phyloP scores from a whole-genome alignment of 2,888 invertebrate genomes.

The Campoletis raptor region DNA sequence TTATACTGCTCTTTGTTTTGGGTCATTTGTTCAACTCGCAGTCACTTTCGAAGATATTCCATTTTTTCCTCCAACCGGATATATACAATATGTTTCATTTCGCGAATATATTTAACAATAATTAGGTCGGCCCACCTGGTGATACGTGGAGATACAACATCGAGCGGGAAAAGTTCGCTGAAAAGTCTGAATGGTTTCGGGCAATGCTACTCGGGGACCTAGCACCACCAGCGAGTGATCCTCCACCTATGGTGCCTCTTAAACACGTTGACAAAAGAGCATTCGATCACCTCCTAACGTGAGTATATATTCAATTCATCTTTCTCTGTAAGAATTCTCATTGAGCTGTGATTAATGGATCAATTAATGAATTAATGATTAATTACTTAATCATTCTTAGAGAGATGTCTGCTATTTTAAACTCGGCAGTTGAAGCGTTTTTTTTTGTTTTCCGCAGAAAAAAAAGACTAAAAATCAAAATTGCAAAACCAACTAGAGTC shows the following conservation, averaged over 20 bases:
- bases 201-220: constrained; percentile 86
- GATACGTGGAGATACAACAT: constrained; percentile 90
- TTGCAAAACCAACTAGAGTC: no score
- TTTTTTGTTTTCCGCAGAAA: no score
- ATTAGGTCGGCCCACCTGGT: constrained; percentile 88
- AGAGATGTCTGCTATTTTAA: no score
- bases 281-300: constrained; percentile 88
- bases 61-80: not conserved
- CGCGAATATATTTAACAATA: constrained; percentile 16
- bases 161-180: constrained; percentile 88
- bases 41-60: not conserved
- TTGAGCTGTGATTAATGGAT: no score
- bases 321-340: not conserved
- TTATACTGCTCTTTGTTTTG: not conserved
- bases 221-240: constrained; percentile 82
- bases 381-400: no score
- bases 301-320: constrained; percentile 63
- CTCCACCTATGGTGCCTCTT: constrained; percentile 85
- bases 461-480: no score
- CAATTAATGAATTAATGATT: no score
- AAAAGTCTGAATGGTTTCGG: constrained; percentile 88
- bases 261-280: constrained; percentile 89
- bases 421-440: no score
- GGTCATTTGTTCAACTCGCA: not conserved
- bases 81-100: not conserved